These are phyloP conservation scores for Triops longicaudatus DNA, from an alignment of 1,140 invertebrate species.

Conservation along the genomic window DNA sequence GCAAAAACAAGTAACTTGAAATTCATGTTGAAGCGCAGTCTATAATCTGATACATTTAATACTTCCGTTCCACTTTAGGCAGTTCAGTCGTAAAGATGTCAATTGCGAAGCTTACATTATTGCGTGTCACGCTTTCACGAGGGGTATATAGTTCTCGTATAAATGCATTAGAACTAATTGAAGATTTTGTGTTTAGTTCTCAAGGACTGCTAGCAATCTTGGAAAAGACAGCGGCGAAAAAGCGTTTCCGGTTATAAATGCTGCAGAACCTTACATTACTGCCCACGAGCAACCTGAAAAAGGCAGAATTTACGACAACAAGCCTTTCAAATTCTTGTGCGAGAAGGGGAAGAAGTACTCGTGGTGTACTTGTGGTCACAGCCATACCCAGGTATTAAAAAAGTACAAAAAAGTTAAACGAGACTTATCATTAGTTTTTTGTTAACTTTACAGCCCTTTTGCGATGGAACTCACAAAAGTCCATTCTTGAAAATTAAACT, in stretches of 20 bases:
- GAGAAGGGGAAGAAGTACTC: slow-evolving; percentile 71
- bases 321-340: slow-evolving; percentile 71
- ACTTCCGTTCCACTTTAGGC: too few relatives aligned
- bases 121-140: too few relatives aligned
- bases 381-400: slow-evolving; percentile 59
- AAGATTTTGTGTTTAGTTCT: not conserved
- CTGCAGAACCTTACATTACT: slow-evolving; percentile 18
- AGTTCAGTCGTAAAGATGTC: too few relatives aligned
- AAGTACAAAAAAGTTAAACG: not conserved
- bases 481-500: slow-evolving; percentile 49
- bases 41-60: too few relatives aligned
- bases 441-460: slow-evolving; percentile 65
- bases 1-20: too few relatives aligned
- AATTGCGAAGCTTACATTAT: too few relatives aligned
- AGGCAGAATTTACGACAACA: slow-evolving; percentile 73
- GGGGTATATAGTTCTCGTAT: too few relatives aligned
- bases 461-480: slow-evolving; percentile 82
- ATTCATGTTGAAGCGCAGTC: too few relatives aligned
- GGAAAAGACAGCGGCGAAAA: not conserved
- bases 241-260: slow-evolving; percentile 24
- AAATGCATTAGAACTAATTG: too few relatives aligned
- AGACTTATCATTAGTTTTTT: not conserved
- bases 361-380: slow-evolving; percentile 91
- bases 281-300: slow-evolving; percentile 49
- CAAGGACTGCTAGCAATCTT: not conserved